Conservation (phyloP, 2,797 vertebrate genomes). For the Falco rusticolus region DNA sequence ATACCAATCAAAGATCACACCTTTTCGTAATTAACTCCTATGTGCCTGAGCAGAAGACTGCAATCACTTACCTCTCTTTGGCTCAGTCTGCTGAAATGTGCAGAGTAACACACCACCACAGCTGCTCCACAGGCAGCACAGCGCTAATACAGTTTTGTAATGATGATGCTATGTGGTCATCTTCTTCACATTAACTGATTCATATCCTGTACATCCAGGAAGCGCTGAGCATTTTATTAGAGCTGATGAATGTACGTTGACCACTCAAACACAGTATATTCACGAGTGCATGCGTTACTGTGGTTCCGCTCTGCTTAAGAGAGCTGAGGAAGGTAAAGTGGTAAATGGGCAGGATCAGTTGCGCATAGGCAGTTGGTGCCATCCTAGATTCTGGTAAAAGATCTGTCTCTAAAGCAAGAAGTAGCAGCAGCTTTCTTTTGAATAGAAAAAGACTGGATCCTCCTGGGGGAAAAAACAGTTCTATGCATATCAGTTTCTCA, state of each 20-base stretch:
- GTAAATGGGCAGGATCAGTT: neutral
- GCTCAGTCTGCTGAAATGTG: conserved; percentile 4
- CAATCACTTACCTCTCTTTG: neutral
- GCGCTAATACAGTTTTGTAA: neutral
- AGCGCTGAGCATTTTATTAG: conserved; percentile 27
- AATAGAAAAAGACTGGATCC: neutral
- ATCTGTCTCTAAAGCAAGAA: neutral
- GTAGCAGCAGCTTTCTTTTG: neutral
- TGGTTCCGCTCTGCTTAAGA: neutral
- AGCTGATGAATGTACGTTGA: conserved; percentile 12
- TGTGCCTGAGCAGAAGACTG: neutral
- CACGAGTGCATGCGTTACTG: neutral
- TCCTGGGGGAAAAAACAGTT: neutral
- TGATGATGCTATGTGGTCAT: conserved; percentile 37
- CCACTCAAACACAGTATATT: neutral
- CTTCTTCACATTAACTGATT: conserved; percentile 51
- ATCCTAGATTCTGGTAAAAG: neutral
- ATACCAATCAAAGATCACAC: neutral
- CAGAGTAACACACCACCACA: neutral
- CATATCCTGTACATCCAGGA: conserved; percentile 53
- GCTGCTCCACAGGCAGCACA: conserved; percentile 41
- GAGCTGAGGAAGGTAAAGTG: neutral
- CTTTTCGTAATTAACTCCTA: conserved; percentile 6
- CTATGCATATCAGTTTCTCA: neutral
- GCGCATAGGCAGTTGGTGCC: neutral